These are phyloP conservation scores for Mesocricetus auratus DNA, from an alignment of 2,113 vertebrate species.

Conservation along the genomic window DNA sequence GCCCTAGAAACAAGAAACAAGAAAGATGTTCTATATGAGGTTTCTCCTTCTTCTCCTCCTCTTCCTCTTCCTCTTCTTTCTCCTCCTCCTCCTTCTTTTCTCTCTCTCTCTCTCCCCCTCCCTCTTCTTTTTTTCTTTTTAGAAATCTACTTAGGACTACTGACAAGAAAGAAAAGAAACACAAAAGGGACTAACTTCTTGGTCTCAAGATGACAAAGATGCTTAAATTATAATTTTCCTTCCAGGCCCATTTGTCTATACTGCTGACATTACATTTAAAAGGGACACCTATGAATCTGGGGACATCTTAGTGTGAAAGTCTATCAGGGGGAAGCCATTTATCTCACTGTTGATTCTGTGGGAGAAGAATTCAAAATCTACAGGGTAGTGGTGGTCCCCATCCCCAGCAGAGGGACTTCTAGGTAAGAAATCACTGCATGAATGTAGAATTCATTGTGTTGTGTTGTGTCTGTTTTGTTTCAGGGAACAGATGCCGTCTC, in stretches of 20 bases:
- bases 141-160: slow-evolving; percentile 11
- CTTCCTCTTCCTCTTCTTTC: neutral
- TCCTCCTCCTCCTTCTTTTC: too few species aligned
- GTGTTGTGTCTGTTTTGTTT: neutral
- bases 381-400: neutral
- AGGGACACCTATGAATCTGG: neutral
- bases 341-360: neutral
- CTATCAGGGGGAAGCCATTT: neutral
- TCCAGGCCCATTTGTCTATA: neutral
- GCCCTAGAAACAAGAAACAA: neutral
- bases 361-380: neutral
- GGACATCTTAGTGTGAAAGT: neutral
- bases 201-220: slow-evolving; percentile 14
- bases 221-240: slow-evolving; percentile 35
- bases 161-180: slow-evolving; percentile 36
- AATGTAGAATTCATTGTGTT: neutral
- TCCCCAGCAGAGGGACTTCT: neutral
- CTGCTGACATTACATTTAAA: neutral
- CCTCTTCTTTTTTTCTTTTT: neutral
- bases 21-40: neutral
- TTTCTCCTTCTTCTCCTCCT: neutral
- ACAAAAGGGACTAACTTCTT: neutral
- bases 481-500: neutral
- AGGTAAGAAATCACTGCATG: neutral
- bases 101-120: fast-evolving